A percentile compares a stretch with the other conserved stretches of the same genome.
phyloP scores from a whole-genome alignment of 1,140 invertebrate species.

The Lordiphosa collinella region DNA sequence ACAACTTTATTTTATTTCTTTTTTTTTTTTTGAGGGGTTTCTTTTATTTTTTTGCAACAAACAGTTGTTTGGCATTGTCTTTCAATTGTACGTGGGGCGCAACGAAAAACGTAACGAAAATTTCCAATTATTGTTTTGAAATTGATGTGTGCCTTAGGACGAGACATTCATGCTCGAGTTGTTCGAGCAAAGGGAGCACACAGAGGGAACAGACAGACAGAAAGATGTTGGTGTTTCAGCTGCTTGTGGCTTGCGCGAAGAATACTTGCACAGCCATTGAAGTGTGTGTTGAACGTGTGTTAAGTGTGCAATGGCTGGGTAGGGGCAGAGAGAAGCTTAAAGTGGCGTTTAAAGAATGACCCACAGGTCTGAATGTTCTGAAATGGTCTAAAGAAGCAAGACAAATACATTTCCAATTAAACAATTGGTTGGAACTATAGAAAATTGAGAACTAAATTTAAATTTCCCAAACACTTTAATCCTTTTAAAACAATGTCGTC shows the following conservation, averaged over 20 bases:
- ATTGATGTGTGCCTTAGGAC: conserved; percentile 57
- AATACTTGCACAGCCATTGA: conserved; percentile 42
- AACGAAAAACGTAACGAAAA: conserved; percentile 32
- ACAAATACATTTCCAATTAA: too few relatives aligned
- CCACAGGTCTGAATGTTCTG: conserved; percentile 32
- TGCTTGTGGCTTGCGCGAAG: conserved; percentile 19
- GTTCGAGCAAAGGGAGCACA: conserved; percentile 1
- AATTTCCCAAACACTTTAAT: not conserved
- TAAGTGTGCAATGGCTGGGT: conserved; percentile 6
- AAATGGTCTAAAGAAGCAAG: conserved; percentile 4
- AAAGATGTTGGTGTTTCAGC: not conserved
- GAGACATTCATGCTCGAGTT: conserved; percentile 53
- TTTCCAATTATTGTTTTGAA: conserved; percentile 57
- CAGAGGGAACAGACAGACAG: conserved; percentile 12
- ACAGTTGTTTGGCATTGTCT: conserved; percentile 22
- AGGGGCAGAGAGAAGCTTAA: too few relatives aligned
- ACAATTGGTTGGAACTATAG: too few relatives aligned
- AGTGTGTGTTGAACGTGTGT: conserved; percentile 50
- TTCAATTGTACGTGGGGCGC: not conserved
- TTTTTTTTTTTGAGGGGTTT: too few relatives aligned
- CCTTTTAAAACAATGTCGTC: not conserved
- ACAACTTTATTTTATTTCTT: conserved; percentile 8
- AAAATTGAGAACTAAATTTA: too few relatives aligned
- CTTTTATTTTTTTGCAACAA: conserved; percentile 1
- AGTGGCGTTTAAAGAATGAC: conserved; percentile 2